Evolutionary conservation across 2,113 vertebrate species (phyloP).

Genomic region (Cathartes aura): DNA sequence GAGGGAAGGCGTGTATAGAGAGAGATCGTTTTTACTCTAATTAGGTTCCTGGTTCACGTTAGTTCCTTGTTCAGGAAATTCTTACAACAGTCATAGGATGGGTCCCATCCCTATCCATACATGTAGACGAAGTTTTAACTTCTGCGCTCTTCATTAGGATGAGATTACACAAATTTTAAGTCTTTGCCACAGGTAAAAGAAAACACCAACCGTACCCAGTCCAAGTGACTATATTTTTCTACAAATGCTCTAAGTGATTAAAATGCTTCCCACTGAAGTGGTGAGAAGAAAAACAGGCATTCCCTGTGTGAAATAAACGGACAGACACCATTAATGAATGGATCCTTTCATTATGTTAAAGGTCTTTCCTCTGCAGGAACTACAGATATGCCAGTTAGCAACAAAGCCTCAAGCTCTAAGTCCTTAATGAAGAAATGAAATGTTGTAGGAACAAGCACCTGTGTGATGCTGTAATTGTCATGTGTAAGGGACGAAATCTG

Average conservation of each 20-base stretch:
- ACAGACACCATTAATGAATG: neutral
- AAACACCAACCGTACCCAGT: neutral
- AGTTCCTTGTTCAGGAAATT: neutral
- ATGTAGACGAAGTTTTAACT: neutral
- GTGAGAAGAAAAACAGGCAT: neutral
- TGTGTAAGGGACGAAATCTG: neutral
- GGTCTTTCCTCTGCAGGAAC: neutral
- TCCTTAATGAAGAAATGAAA: neutral
- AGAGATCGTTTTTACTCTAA: neutral
- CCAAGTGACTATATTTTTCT: neutral
- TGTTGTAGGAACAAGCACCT: neutral
- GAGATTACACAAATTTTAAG: neutral
- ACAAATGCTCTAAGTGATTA: neutral
- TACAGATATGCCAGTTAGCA: neutral
- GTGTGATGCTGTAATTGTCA: neutral
- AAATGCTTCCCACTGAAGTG: neutral
- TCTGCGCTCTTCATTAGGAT: neutral
- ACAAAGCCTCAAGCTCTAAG: neutral
- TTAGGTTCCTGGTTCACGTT: fast-evolving
- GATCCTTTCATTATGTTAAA: neutral
- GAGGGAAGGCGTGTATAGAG: fast-evolving
- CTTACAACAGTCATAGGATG: neutral
- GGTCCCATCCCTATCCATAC: neutral
- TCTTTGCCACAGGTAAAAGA: neutral
- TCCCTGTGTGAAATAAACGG: neutral